These are phyloP conservation scores for Promerops cafer DNA, from an alignment of 2,113 vertebrate species.

Conservation along the genomic window DNA sequence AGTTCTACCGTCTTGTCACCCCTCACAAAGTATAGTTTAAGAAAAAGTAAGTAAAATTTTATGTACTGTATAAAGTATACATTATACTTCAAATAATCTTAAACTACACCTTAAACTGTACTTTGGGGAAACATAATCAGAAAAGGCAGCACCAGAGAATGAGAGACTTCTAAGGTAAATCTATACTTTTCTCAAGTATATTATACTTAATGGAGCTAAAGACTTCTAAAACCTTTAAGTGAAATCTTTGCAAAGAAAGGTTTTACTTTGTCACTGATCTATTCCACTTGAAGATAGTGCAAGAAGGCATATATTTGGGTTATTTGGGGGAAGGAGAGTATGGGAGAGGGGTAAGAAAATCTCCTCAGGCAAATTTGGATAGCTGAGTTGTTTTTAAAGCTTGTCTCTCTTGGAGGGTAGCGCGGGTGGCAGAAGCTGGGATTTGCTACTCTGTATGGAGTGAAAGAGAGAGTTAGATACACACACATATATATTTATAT, in stretches of 20 bases:
- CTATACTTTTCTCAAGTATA: neutral
- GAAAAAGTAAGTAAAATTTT: slow-evolving; percentile 54
- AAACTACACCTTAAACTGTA: slow-evolving; percentile 38
- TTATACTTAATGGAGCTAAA: slow-evolving; percentile 37
- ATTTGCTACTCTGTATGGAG: neutral
- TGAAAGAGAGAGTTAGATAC: neutral
- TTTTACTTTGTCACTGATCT: neutral
- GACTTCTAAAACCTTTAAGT: neutral
- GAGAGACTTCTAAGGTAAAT: slow-evolving; percentile 21
- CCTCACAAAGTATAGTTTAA: slow-evolving; percentile 3
- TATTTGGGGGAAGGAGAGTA: neutral
- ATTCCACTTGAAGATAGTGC: neutral
- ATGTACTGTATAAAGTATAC: slow-evolving; percentile 27
- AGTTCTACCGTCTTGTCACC: neutral
- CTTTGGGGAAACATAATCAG: slow-evolving; percentile 53
- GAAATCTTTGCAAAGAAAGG: neutral
- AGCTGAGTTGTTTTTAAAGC: slow-evolving; percentile 5
- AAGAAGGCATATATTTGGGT: neutral
- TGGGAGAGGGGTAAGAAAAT: neutral
- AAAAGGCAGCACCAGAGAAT: neutral
- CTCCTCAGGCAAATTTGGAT: neutral
- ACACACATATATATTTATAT: neutral
- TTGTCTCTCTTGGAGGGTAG: neutral
- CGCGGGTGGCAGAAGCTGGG: neutral
- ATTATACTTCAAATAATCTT: slow-evolving; percentile 46